These are phyloP conservation scores for Adoxophyes honmai DNA, from an alignment of 1,140 invertebrate genomes.

Conservation along the genomic window DNA sequence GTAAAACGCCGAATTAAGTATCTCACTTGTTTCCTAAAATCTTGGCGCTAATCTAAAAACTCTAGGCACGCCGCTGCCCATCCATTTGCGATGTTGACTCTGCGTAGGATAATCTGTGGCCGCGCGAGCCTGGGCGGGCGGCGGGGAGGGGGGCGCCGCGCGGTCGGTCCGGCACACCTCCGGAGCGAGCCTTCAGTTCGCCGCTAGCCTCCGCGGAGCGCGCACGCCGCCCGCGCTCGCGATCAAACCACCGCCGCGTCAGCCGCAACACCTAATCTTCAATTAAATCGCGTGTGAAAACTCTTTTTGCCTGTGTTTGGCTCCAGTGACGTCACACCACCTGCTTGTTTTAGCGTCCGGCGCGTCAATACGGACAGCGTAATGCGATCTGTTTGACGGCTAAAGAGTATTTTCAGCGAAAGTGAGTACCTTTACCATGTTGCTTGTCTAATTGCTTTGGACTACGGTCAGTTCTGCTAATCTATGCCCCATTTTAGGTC, in stretches of 20 bases:
- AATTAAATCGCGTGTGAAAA: constrained; percentile 59
- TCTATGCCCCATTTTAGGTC: too few species aligned
- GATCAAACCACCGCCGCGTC: constrained; percentile 33
- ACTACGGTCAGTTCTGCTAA: too few species aligned
- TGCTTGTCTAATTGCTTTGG: constrained; percentile 13
- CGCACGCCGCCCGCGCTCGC: constrained; percentile 24
- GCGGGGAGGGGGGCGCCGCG: constrained; percentile 28
- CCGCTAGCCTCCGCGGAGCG: constrained; percentile 25
- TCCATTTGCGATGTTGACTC: constrained; percentile 3
- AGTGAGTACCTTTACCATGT: constrained; percentile 40
- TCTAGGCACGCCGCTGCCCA: background rate
- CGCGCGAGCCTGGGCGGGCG: constrained; percentile 60
- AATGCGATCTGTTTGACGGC: constrained; percentile 30
- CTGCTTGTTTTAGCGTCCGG: constrained; percentile 16
- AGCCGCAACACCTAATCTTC: constrained; percentile 43
- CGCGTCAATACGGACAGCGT: constrained; percentile 29
- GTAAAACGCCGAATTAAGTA: too few species aligned
- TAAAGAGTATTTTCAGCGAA: constrained; percentile 40
- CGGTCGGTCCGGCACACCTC: constrained; percentile 54
- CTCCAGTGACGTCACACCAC: constrained; percentile 31
- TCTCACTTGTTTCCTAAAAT: too few species aligned
- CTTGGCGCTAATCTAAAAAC: too few species aligned
- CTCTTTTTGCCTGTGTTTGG: constrained; percentile 34
- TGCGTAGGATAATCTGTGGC: background rate
- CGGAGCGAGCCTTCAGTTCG: constrained; percentile 46